Base-by-base conservation (phyloP, 2,888 invertebrate species). In the Chrysopilus asiliformis region DNA sequence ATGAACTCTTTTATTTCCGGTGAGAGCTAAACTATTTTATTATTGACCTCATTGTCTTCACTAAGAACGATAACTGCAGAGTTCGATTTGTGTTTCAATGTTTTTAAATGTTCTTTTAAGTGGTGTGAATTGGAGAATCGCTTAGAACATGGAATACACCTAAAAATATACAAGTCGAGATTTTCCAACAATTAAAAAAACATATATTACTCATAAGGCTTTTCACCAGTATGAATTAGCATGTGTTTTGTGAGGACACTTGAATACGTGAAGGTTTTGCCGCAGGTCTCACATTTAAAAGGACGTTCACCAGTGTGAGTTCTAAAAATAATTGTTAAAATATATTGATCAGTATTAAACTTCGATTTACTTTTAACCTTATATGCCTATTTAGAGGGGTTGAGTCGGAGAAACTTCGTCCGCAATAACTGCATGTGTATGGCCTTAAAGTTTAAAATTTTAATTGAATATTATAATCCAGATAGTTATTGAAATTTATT, bases 291-390 rank as follows among this genome's bases (percentile, higher is more conserved):
- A n/a, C 42, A 42, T 6, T 36, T 28, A 20, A 36, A 42, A 5
- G 39, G 39, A 2, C 33, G 32, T 16, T 39, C 42, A 2, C 42
- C 42, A 9, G 39, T 39, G 28, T 42, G 42, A n/a, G 36, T 39
- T 19, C 42, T 42, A 18, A 9, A 34, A 34, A 17, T 15, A n/a
- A 7, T 22, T 26, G 10, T 16, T 32, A 17, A 16, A 32, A 9
- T 27, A n/a, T 7, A n/a, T n/a, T n/a, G n/a, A n/a, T n/a, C n/a
- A n/a, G n/a, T n/a, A n/a, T n/a, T n/a, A n/a, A n/a, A n/a, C n/a
- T n/a, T n/a, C n/a, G n/a, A n/a, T n/a, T n/a, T n/a, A n/a, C n/a
- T n/a, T n/a, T n/a, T n/a, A n/a, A n/a, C n/a, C n/a, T n/a, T n/a
- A n/a, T n/a, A n/a, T n/a, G n/a, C n/a, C n/a, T n/a, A n/a, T n/a